phyloP scores from a whole-genome alignment of 2,888 invertebrate genomes.

The Monochamus alternatus region DNA sequence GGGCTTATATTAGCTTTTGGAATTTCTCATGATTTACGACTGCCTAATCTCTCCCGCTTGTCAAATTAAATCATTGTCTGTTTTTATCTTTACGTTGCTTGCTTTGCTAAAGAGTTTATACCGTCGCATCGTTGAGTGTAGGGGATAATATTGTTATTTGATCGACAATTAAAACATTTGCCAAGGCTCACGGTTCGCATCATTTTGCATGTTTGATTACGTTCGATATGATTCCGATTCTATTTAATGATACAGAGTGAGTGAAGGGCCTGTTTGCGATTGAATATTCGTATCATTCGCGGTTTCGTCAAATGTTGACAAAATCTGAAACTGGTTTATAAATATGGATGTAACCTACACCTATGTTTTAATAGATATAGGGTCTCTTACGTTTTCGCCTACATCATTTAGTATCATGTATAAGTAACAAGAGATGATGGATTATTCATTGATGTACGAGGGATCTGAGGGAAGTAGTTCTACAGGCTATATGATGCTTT shows the following conservation, averaged over 20 bases:
- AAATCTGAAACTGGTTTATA: background rate
- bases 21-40: background rate
- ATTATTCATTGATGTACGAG: no score
- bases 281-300: background rate
- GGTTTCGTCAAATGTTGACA: background rate
- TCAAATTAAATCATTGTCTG: slow-evolving; percentile 5
- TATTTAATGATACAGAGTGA: background rate
- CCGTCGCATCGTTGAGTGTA: background rate
- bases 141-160: background rate
- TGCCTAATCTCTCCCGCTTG: background rate
- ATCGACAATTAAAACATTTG: background rate
- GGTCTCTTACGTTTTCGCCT: no score
- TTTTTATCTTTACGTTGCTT: slow-evolving; percentile 5
- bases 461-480: no score
- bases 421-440: no score
- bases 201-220: background rate
- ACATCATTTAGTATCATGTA: no score
- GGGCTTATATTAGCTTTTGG: slow-evolving; percentile 1
- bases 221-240: background rate
- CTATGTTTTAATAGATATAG: background rate
- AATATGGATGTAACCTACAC: background rate
- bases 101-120: slow-evolving; percentile 7
- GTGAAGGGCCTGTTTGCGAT: background rate
- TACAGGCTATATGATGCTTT: no score
- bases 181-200: background rate